Evolutionary conservation across 2,888 invertebrate species (phyloP).

Genomic region (Epsilonema sp.): DNA sequence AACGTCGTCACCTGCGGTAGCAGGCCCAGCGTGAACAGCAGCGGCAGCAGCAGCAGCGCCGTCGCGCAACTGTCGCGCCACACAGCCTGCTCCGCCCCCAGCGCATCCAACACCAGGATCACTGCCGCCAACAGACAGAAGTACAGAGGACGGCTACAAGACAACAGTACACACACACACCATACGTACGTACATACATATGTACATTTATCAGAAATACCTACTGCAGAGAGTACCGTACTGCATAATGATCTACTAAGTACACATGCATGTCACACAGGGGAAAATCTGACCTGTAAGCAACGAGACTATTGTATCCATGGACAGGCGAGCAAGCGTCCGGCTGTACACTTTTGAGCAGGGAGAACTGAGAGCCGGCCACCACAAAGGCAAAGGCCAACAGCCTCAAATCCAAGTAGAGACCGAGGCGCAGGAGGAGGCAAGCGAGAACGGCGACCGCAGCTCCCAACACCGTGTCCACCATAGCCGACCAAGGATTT

Average conservation of each 20-base stretch:
- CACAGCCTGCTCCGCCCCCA: background rate
- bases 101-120: slow-evolving; percentile 22
- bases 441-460: slow-evolving; percentile 51
- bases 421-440: slow-evolving; percentile 38
- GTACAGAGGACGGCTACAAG: slow-evolving; percentile 79
- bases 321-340: slow-evolving; percentile 96
- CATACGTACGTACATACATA: slow-evolving; percentile 77
- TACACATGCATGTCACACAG: too few species aligned
- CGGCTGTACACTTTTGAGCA: slow-evolving; percentile 66
- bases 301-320: slow-evolving; percentile 34
- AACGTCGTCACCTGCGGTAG: slow-evolving; percentile 93
- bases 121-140: slow-evolving; percentile 54
- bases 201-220: too few species aligned
- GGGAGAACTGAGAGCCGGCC: slow-evolving; percentile 66
- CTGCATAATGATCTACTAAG: too few species aligned
- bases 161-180: too few species aligned
- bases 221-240: too few species aligned
- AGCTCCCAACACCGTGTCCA: slow-evolving; percentile 61
- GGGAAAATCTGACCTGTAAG: too few species aligned
- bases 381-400: slow-evolving; percentile 93
- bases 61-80: slow-evolving; percentile 24
- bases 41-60: slow-evolving; percentile 68
- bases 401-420: slow-evolving; percentile 74
- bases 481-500: slow-evolving; percentile 54
- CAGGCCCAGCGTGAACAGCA: slow-evolving; percentile 79